Base-by-base conservation (phyloP, 2,113 vertebrate genomes). In the Anolis carolinensis region DNA sequence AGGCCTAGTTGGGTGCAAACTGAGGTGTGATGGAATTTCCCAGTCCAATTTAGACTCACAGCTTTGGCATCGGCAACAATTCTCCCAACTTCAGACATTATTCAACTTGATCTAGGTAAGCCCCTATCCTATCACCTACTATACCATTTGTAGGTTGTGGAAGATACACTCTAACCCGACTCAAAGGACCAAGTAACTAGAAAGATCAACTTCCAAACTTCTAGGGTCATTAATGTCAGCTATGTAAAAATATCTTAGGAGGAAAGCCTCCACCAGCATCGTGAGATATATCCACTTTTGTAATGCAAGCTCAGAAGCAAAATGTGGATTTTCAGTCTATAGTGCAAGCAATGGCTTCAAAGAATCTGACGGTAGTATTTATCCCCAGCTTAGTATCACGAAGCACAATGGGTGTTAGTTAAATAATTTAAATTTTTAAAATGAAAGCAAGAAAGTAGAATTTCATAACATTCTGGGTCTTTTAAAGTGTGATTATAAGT, bases 401-500 rank as follows among this genome's bases (percentile, higher is more conserved):
- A 55, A 68, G 74, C 83, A 10, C 63, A 77, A 78, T 13, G 83
- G 73, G 63, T 55, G n/a, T 44, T 27, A 36, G 74, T 44, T 65
- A 13, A 76, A 77, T 84, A 27, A 76, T 25, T n/a, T 62, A 84
- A 76, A 76, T 59, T 78, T 84, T 50, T 50, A 84, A 84, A 50
- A 50, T 13, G 18, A 36, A 84, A 76, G 82, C 32, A 39, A 25
- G 72, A 67, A 84, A 84, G n/a, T 39, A 84, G 59, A 21, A 65
- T 67, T 76, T 84, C 59, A 84, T 84, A 67, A 84, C 50, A 84
- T 67, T 48, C 59, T 76, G 44, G 11, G 48, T 84, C 82, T 75
- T 44, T 65, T 48, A 84, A 84, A 2, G 44, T 84, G 71, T 36
- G 44, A n/a, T 44, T 65, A 55, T 84, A 75, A 20, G 27, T 59